These are phyloP conservation scores for Hippopotamyrus pictus DNA, from an alignment of 2,797 vertebrate genomes.

Conservation along the genomic window DNA sequence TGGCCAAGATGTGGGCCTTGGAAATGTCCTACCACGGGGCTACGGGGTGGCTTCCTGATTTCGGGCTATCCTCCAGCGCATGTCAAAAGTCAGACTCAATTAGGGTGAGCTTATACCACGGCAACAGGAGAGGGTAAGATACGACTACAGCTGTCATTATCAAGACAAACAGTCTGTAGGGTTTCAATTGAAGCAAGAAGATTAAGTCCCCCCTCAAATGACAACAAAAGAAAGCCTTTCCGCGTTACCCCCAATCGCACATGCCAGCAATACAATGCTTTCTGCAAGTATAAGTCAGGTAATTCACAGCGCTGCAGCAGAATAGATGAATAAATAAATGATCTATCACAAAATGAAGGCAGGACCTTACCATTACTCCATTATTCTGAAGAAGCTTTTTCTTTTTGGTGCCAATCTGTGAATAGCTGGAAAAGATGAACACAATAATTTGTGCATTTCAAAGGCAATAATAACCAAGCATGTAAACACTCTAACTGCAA, in stretches of 20 bases:
- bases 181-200: neutral
- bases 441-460: neutral
- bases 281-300: neutral
- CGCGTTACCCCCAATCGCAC: neutral
- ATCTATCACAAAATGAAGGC: neutral
- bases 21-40: neutral
- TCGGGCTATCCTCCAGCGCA: neutral
- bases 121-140: neutral
- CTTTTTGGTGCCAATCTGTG: constrained; percentile 80
- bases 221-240: neutral
- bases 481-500: neutral
- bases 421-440: constrained; percentile 64
- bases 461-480: neutral
- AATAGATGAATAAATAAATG: neutral
- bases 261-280: neutral
- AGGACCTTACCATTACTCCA: constrained; percentile 64
- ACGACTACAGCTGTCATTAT: neutral
- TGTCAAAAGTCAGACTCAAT: neutral
- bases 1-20: neutral
- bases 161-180: neutral
- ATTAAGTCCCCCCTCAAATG: neutral
- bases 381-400: constrained; percentile 67
- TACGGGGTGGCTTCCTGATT: neutral
- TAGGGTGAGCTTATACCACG: neutral
- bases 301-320: neutral